Percentiles rank a stretch among this genome's conserved stretches.
Conservation (phyloP, 2,797 vertebrate genomes). For the Protosalanx chinensis region DNA sequence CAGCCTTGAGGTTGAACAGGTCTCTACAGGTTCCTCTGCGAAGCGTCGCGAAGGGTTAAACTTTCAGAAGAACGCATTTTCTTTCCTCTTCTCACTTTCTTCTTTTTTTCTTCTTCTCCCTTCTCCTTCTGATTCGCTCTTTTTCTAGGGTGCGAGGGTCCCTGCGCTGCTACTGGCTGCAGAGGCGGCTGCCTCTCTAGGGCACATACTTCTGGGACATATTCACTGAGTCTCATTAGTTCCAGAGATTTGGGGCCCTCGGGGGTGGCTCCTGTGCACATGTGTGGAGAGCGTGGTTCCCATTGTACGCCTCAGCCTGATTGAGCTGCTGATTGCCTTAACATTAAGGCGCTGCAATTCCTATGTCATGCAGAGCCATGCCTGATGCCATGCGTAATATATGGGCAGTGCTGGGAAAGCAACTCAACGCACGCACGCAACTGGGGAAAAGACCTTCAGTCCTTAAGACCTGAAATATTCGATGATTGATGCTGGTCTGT, state of each 20-base stretch:
- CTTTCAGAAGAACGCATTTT: slow-evolving; percentile 17
- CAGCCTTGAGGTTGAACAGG: slow-evolving; percentile 35
- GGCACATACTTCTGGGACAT: slow-evolving; percentile 47
- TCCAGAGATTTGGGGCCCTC: slow-evolving; percentile 51
- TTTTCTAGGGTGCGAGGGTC: slow-evolving; percentile 40
- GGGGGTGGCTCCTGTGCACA: slow-evolving; percentile 47
- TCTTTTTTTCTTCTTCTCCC: slow-evolving; percentile 8
- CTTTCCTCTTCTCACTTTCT: not conserved
- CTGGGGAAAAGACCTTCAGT: slow-evolving; percentile 22
- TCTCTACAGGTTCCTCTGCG: slow-evolving; percentile 29
- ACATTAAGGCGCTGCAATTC: slow-evolving; percentile 50
- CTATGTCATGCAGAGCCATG: slow-evolving; percentile 34
- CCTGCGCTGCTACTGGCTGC: slow-evolving; percentile 23
- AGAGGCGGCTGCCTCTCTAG: slow-evolving; percentile 29
- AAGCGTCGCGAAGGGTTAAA: slow-evolving; percentile 43
- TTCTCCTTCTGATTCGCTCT: not conserved
- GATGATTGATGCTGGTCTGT: slow-evolving; percentile 17
- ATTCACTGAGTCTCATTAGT: slow-evolving; percentile 56
- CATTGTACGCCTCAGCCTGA: slow-evolving; percentile 46
- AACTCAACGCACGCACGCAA: not conserved
- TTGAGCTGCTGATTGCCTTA: slow-evolving; percentile 58
- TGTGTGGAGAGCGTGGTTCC: slow-evolving; percentile 49
- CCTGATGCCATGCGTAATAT: slow-evolving; percentile 32
- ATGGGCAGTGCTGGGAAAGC: slow-evolving; percentile 28
- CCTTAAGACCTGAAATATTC: slow-evolving; percentile 35